phyloP scores from a whole-genome alignment of 2,113 vertebrate species.

The Aptenodytes patagonicus region DNA sequence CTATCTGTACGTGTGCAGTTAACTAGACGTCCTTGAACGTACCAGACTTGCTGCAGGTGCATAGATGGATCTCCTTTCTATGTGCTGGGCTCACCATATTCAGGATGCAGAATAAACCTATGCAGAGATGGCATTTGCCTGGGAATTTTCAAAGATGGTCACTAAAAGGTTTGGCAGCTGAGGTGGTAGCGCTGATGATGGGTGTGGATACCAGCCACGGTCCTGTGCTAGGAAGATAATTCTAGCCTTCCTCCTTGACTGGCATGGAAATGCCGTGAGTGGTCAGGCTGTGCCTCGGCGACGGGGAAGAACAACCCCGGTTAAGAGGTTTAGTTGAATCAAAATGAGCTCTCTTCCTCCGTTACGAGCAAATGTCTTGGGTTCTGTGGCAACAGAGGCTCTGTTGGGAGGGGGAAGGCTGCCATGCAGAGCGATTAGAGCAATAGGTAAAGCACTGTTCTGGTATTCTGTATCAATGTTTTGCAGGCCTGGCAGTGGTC shows the following conservation, averaged over 20 bases:
- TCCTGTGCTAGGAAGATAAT: not conserved
- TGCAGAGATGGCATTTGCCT: not conserved
- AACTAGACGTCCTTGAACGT: rapidly evolving
- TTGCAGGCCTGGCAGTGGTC: constrained; percentile 70
- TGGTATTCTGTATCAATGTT: constrained; percentile 68
- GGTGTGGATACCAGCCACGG: not conserved
- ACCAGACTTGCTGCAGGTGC: not conserved
- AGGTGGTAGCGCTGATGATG: not conserved
- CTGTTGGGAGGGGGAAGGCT: constrained; percentile 44
- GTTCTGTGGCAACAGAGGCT: constrained; percentile 25
- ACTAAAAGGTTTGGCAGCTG: not conserved
- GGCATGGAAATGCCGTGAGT: rapidly evolving
- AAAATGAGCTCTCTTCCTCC: not conserved
- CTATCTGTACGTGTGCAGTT: rapidly evolving
- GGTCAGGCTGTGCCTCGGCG: not conserved
- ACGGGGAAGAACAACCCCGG: not conserved
- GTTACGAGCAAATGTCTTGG: not conserved
- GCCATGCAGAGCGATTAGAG: not conserved
- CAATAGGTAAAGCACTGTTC: constrained; percentile 50
- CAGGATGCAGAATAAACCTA: not conserved
- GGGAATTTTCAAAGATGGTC: not conserved
- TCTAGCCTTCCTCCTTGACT: not conserved
- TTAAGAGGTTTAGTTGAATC: not conserved
- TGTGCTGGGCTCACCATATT: rapidly evolving
- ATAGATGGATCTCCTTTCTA: not conserved